Percentiles rank a stretch among this genome's conserved stretches.
Evolutionary conservation across 1,140 invertebrate genomes (phyloP).

Genomic region (Aphidius ervi): DNA sequence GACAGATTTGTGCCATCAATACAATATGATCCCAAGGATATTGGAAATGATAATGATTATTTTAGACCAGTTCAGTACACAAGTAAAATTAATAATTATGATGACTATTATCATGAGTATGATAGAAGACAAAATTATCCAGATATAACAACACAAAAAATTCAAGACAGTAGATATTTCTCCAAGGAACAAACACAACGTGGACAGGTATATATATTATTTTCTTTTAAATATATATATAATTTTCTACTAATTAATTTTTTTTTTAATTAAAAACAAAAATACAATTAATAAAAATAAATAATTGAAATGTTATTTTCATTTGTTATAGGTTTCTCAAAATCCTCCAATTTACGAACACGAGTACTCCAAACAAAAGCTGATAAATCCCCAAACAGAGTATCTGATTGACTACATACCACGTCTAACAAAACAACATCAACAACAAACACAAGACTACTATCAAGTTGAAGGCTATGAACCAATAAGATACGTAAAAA

Average conservation of each 20-base stretch:
- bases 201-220: slow-evolving; percentile 21
- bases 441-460: slow-evolving; percentile 18
- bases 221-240: too few relatives aligned
- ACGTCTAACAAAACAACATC: slow-evolving; percentile 8
- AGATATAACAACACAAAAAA: slow-evolving; percentile 22
- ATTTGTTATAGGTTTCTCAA: slow-evolving; percentile 2
- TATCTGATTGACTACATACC: slow-evolving; percentile 34
- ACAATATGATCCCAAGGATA: slow-evolving; percentile 45
- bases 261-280: too few relatives aligned
- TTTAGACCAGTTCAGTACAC: slow-evolving; percentile 43
- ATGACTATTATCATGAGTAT: slow-evolving; percentile 28
- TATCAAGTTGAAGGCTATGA: slow-evolving; percentile 35
- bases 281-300: too few relatives aligned
- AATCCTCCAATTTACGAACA: slow-evolving; percentile 25
- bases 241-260: too few relatives aligned
- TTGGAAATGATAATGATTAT: slow-evolving; percentile 38
- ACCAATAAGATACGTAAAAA: slow-evolving; percentile 32
- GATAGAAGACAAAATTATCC: slow-evolving; percentile 11
- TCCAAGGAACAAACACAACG: slow-evolving; percentile 29
- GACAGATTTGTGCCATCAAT: slow-evolving; percentile 47
- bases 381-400: slow-evolving; percentile 24
- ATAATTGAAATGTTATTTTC: too few relatives aligned
- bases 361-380: slow-evolving; percentile 29
- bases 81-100: slow-evolving; percentile 30
- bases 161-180: slow-evolving; percentile 29